A percentile compares a stretch with the other conserved stretches of the same genome.
phyloP scores from a whole-genome alignment of 1,140 invertebrate species.

The Cydia amplana region DNA sequence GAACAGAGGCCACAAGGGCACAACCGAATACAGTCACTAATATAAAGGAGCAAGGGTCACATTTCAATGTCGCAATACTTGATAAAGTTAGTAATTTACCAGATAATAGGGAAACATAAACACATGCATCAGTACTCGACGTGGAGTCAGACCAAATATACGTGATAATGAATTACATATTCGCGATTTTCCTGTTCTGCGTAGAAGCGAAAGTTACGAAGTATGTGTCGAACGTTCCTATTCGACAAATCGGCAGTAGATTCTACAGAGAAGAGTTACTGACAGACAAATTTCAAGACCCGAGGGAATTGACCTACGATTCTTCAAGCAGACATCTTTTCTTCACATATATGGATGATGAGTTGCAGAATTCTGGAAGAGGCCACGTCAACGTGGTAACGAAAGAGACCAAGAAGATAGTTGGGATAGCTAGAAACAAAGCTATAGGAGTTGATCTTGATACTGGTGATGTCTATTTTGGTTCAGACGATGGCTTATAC shows the following conservation, averaged over 20 bases:
- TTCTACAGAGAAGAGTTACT: slow-evolving; percentile 65
- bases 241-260: slow-evolving; percentile 58
- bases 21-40: not conserved
- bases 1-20: slow-evolving; percentile 18
- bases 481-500: slow-evolving; percentile 68
- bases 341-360: slow-evolving; percentile 73
- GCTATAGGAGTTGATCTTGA: slow-evolving; percentile 65
- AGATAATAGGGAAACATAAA: slow-evolving; percentile 24
- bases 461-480: slow-evolving; percentile 68
- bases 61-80: slow-evolving; percentile 16
- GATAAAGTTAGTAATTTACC: slow-evolving; percentile 13
- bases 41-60: slow-evolving; percentile 8
- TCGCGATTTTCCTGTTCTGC: slow-evolving; percentile 14
- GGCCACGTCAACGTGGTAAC: slow-evolving; percentile 65
- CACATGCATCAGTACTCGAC: slow-evolving; percentile 16
- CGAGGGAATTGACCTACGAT: slow-evolving; percentile 68
- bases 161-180: slow-evolving; percentile 12
- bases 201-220: slow-evolving; percentile 52
- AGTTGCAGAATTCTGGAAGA: slow-evolving; percentile 65
- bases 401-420: slow-evolving; percentile 58
- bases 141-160: not conserved
- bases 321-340: slow-evolving; percentile 64
- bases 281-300: slow-evolving; percentile 53
- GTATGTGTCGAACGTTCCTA: slow-evolving; percentile 57
- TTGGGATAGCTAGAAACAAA: slow-evolving; percentile 66